A percentile compares a stretch with the other conserved stretches of the same genome.
Evolutionary conservation across 2,113 vertebrate species (phyloP).

Genomic region (Bambusicola thoracicus): DNA sequence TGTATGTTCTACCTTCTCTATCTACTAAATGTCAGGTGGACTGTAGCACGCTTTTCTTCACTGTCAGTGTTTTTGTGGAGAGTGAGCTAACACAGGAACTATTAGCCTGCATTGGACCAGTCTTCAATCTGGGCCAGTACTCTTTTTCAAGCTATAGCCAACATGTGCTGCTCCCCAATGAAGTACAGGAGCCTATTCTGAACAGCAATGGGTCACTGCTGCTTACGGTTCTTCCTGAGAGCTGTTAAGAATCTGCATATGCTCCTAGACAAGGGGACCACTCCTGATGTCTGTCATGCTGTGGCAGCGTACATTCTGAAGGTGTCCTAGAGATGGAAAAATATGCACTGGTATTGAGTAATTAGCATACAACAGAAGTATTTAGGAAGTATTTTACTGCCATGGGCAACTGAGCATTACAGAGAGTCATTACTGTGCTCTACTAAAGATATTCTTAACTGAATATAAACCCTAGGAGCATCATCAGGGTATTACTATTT

Average conservation of each 20-base stretch:
- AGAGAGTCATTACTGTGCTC: background rate
- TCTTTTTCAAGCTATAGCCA: background rate
- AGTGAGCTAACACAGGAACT: background rate
- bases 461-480: background rate
- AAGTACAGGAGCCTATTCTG: background rate
- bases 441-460: background rate
- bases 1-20: fast-evolving
- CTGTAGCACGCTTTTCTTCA: background rate
- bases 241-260: background rate
- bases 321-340: background rate
- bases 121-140: background rate
- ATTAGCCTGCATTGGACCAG: background rate
- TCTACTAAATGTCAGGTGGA: background rate
- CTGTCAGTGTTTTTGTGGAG: background rate
- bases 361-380: background rate
- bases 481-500: background rate
- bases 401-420: background rate
- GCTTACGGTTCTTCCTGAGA: background rate
- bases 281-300: background rate
- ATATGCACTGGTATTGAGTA: background rate
- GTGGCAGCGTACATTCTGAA: background rate
- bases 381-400: slow-evolving; percentile 8
- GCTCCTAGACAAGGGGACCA: background rate
- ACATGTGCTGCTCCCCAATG: background rate
- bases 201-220: background rate